Conservation (phyloP, 2,113 vertebrate species). For the Recurvirostra avosetta region DNA sequence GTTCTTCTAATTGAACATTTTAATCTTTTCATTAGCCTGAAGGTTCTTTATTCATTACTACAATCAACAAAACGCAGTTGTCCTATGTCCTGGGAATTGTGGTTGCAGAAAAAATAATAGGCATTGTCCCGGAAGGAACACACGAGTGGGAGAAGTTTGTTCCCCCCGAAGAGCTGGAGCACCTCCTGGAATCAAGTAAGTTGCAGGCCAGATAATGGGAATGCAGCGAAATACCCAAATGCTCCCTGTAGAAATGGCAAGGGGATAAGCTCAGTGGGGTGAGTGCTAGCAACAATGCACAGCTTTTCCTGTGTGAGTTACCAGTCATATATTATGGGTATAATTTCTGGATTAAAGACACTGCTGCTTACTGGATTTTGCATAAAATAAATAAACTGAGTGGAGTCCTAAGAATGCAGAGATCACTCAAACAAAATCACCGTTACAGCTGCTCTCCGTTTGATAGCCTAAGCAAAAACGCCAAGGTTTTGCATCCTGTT, state of each 20-base stretch:
- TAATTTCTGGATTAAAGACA: background rate
- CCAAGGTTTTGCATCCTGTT: background rate
- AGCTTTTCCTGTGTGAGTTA: background rate
- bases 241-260: background rate
- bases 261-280: background rate
- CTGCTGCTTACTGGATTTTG: background rate
- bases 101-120: conserved; percentile 84
- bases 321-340: background rate
- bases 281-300: background rate
- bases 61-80: conserved; percentile 90
- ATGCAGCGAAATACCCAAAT: background rate
- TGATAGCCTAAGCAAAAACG: background rate
- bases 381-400: background rate
- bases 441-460: background rate
- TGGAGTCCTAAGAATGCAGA: background rate
- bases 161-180: conserved; percentile 85
- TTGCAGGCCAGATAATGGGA: conserved; percentile 2
- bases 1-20: background rate
- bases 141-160: conserved; percentile 97
- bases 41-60: conserved; percentile 94
- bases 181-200: conserved; percentile 89
- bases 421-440: background rate
- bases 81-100: conserved; percentile 89
- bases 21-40: conserved; percentile 74
- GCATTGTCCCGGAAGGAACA: conserved; percentile 89